Evolutionary conservation across 2,113 vertebrate species (phyloP).

Genomic region (Poeciliopsis prolifica): DNA sequence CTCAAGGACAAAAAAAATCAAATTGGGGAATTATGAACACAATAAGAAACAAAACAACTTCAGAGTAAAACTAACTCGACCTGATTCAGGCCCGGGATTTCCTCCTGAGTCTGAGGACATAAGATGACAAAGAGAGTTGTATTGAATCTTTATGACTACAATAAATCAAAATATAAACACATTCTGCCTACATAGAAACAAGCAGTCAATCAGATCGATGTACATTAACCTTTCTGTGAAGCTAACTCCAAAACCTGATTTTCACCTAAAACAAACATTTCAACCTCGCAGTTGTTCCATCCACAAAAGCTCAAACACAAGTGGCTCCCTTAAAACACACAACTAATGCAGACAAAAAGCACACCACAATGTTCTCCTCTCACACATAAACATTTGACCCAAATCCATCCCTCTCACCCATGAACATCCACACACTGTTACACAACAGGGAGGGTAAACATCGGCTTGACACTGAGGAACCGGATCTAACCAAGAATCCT

Average conservation of each 20-base stretch:
- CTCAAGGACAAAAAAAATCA: no score
- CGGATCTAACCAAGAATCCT: slow-evolving; percentile 65
- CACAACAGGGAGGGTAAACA: slow-evolving; percentile 43
- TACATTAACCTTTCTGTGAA: background rate
- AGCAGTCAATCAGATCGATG: background rate
- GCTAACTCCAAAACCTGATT: background rate
- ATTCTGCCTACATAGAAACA: slow-evolving; percentile 24
- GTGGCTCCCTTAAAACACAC: slow-evolving; percentile 7
- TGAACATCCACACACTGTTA: slow-evolving; percentile 30
- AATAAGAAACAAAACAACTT: background rate
- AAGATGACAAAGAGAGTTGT: background rate
- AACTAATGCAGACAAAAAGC: slow-evolving; percentile 33
- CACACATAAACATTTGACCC: slow-evolving; percentile 46
- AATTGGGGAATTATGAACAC: background rate
- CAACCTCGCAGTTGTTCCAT: background rate
- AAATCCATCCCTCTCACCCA: slow-evolving; percentile 44
- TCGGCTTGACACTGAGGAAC: slow-evolving; percentile 47
- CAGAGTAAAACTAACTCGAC: background rate
- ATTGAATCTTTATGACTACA: background rate
- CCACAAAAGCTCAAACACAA: slow-evolving; percentile 1
- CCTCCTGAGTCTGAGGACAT: background rate
- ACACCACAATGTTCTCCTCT: slow-evolving; percentile 9
- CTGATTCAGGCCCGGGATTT: background rate
- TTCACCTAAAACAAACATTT: slow-evolving; percentile 1
- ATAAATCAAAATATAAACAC: slow-evolving; percentile 18